Conservation (phyloP, 1,140 invertebrate species). For the Aphis gossypii region DNA sequence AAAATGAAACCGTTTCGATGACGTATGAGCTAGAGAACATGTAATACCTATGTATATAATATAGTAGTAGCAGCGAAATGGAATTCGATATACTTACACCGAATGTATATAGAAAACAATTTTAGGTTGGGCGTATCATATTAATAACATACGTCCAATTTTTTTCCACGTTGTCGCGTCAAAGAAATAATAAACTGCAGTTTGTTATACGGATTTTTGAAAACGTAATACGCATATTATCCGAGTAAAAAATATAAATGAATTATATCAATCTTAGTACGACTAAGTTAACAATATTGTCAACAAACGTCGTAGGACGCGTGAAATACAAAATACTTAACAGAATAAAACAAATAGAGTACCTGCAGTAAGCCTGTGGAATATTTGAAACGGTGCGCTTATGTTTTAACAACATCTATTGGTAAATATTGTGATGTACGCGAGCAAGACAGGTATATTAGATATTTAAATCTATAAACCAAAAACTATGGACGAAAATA, state of each 20-base stretch:
- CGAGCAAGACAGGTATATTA: neutral
- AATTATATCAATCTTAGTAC: neutral
- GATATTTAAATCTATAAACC: neutral
- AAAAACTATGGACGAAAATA: neutral
- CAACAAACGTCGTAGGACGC: neutral
- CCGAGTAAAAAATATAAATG: neutral
- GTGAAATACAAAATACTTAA: neutral
- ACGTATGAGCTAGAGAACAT: neutral
- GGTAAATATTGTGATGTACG: neutral
- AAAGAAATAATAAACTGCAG: neutral
- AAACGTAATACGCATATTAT: neutral
- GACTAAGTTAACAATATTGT: neutral
- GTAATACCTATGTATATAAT: neutral
- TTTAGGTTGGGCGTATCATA: neutral
- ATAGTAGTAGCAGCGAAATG: neutral
- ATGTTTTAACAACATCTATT: neutral
- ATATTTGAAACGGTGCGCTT: neutral
- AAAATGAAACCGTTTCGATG: neutral
- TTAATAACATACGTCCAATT: neutral
- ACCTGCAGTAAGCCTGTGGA: neutral
- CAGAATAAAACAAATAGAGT: neutral
- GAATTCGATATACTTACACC: neutral
- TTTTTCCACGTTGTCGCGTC: conserved; percentile 10
- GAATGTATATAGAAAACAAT: conserved; percentile 34
- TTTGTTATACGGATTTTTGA: neutral